Conservation (phyloP, 2,113 vertebrate genomes). For the Amblyornis subalaris region DNA sequence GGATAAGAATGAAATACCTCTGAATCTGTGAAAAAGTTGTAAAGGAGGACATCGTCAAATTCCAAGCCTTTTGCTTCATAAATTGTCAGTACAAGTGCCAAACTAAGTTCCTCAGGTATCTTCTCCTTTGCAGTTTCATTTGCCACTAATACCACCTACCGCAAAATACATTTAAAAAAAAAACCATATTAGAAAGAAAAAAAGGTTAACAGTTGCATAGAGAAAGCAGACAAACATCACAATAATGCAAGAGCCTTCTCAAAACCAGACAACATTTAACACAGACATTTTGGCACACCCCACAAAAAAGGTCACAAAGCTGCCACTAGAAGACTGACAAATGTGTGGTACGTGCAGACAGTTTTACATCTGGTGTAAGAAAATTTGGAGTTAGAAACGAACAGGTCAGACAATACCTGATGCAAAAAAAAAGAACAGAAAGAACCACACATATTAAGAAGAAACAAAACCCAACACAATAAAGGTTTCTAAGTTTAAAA, state of each 20-base stretch:
- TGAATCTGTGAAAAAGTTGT: conserved; percentile 84
- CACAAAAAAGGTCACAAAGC: neutral
- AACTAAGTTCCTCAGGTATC: conserved; percentile 78
- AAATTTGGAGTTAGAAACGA: neutral
- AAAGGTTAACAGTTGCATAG: neutral
- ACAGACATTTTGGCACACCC: neutral
- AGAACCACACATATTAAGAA: neutral
- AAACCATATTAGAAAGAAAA: neutral
- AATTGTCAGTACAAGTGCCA: conserved; percentile 80
- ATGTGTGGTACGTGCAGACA: neutral
- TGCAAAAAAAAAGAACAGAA: neutral
- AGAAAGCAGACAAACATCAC: neutral
- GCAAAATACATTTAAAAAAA: neutral
- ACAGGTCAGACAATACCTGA: neutral
- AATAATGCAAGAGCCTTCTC: neutral
- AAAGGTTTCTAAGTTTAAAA: neutral
- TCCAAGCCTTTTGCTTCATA: conserved; percentile 84
- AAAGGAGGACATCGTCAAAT: conserved; percentile 83
- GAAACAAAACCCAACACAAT: neutral
- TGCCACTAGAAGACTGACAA: neutral
- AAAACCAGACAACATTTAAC: neutral
- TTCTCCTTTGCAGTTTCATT: conserved; percentile 80
- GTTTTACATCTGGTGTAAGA: neutral
- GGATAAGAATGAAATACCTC: conserved; percentile 61
- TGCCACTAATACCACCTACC: conserved; percentile 78